These are phyloP conservation scores for Dysmachus trigonus DNA, from an alignment of 2,888 invertebrate genomes.

Conservation along the genomic window DNA sequence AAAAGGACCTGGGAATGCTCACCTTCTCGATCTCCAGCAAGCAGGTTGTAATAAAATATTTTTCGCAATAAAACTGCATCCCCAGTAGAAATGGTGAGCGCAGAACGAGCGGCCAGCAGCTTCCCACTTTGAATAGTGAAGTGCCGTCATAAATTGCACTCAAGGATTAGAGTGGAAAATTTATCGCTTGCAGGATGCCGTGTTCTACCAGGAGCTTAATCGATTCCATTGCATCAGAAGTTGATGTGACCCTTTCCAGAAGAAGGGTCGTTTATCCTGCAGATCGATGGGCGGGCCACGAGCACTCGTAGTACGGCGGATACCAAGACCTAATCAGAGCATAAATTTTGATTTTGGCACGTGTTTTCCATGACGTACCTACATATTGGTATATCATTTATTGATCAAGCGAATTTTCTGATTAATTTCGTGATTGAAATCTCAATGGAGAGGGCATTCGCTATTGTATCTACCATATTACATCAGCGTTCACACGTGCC, in stretches of 20 bases:
- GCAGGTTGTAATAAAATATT: conserved; percentile 19
- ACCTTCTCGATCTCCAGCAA: conserved; percentile 7
- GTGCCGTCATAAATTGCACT: conserved; percentile 40
- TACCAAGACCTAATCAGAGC: conserved; percentile 36
- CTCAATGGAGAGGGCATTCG: conserved; percentile 27
- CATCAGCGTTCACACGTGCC: neutral
- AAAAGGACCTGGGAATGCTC: neutral
- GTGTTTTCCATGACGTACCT: conserved; percentile 33
- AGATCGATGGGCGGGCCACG: conserved; percentile 5
- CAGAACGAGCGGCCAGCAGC: neutral
- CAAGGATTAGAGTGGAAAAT: conserved; percentile 40
- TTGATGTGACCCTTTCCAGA: conserved; percentile 34
- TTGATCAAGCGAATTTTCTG: conserved; percentile 44
- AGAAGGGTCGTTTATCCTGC: conserved; percentile 36
- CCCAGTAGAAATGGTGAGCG: conserved; percentile 15
- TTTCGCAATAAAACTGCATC: conserved; percentile 37
- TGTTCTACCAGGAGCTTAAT: conserved; percentile 29
- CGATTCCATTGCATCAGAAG: conserved; percentile 41
- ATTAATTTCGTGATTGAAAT: conserved; percentile 46
- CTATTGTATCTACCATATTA: neutral
- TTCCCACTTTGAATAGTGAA: conserved; percentile 36
- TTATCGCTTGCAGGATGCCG: conserved; percentile 32
- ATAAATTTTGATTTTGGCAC: conserved; percentile 45
- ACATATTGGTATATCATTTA: conserved; percentile 28
- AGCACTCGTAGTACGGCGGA: neutral